phyloP scores from a whole-genome alignment of 2,797 vertebrate species.

The Sebastolobus altivelis region DNA sequence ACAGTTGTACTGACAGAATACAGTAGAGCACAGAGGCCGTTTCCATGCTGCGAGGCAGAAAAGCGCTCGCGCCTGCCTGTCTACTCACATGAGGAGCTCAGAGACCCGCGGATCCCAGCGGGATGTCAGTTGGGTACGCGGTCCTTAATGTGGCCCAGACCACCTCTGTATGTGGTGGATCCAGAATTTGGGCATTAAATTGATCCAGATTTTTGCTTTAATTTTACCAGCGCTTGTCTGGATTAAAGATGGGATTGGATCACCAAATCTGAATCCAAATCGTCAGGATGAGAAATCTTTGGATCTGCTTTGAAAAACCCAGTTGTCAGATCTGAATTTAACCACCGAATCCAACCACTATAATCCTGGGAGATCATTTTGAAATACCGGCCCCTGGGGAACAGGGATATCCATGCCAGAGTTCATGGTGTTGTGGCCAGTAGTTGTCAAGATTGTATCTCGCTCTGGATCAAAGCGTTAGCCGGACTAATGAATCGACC shows the following conservation, averaged over 20 bases:
- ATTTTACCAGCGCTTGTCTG: too few species aligned
- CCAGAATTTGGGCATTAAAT: too few species aligned
- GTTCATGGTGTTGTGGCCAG: not conserved
- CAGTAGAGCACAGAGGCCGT: too few species aligned
- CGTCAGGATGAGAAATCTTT: too few species aligned
- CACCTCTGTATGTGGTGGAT: too few species aligned
- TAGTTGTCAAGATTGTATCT: not conserved
- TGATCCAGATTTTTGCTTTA: too few species aligned
- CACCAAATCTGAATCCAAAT: not conserved
- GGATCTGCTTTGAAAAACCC: not conserved
- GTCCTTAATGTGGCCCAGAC: too few species aligned
- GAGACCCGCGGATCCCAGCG: fast-evolving
- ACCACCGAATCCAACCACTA: not conserved
- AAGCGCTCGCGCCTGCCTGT: too few species aligned
- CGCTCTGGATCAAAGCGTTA: not conserved
- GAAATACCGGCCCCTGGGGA: not conserved
- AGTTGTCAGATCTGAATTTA: not conserved
- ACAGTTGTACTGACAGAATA: too few species aligned
- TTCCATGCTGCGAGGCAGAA: too few species aligned
- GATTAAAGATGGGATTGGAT: not conserved
- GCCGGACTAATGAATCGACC: not conserved
- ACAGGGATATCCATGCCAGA: not conserved
- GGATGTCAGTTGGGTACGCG: too few species aligned
- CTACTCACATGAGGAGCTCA: fast-evolving
- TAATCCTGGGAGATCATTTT: not conserved